Base-by-base conservation (phyloP, 2,888 invertebrate genomes). In the Chloroclystis v-ata region DNA sequence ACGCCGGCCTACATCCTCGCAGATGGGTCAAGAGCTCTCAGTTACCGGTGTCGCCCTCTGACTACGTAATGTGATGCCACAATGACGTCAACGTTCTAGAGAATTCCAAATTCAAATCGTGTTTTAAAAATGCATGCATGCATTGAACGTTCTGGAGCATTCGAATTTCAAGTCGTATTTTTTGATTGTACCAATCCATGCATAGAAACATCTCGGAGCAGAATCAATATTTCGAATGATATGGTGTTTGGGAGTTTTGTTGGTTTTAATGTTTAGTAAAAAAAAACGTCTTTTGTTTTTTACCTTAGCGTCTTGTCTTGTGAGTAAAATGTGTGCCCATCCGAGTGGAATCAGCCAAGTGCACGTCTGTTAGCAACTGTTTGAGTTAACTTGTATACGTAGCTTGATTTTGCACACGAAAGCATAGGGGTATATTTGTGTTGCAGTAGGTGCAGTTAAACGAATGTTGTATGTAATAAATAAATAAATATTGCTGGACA, bases 1-100 rank as follows among this genome's bases (percentile, higher is more conserved):
- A 63, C 57, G 56, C 57, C 56, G 67, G 65, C 64, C 67, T 28
- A 51, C 50, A 65, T 67, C 43, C 54, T 49, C 43, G 16, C 50
- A 45, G 54, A 48, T 41, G 48, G 65, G 65, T 70, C 67, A 63
- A 69, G 65, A 59, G 57, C 41, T 54, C 56, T 60, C 48, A 20
- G 55, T 54, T 51, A 49, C 35, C 13, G 30, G 55, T 56, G 52
- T 57, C 46, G 46, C 54, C 43, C 57, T 37, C 33, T 32, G 29
- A 35, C 20, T 20, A 20, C 20, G 35, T 35, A 33, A 33, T 33
- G 14, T 1, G n/a, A 33, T n/a, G 14, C 16, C 14, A 33, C 32
- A 33, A n/a, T n/a, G 32, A 14, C 14, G 16, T 13, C 7, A 30
- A 2, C 0, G 12, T 30, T 13, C n/a, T n/a, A n/a, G n/a, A n/a